Base-by-base conservation (phyloP, 2,113 vertebrate species). In the Butorides virescens region DNA sequence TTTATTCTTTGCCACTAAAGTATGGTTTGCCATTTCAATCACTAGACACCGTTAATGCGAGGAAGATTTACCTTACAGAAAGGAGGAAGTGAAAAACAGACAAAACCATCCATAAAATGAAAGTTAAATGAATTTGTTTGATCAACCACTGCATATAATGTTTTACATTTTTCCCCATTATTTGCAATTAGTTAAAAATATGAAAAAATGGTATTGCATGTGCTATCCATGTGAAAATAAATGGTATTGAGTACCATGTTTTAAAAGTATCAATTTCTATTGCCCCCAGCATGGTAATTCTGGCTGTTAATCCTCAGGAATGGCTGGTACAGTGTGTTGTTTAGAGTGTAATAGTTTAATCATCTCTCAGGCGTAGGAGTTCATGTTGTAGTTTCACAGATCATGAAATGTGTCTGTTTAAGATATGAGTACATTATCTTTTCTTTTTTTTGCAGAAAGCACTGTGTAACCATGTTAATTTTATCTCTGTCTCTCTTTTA, bases 381-480 rank as follows among this genome's bases (percentile, higher is more conserved):
- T 94, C 86, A 5, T 95, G 90, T 90, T 88, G 90, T 78, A 87
- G 80, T 92, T 97, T 96, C 88, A 96, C 89, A 95, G 94, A 95
- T 96, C 95, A 96, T 93, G 95, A 97, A 97, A 95, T 95, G 82
- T 94, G 95, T 92, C 96, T 90, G 66, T 93, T 96, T 94, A 97
- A 97, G 93, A 94, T 97, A 97, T 26, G 92, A 72, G 46, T 47
- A 27, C 68, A 81, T 95, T 92, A 88, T 76, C 61, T 87, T 68
- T 29, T 58, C 10, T 37, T 13, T 85, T 73, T 32, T 75, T 81
- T 56, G 2, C 53, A 74, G 81, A 70, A 90, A 30, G 19, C 36
- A 18, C 46, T 46, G 1, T 50, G 46, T 49, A 74, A 44, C 61
- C 46, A 13, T 3, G n/a, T 29, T 94, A 29, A 7, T 87, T 96